Evolutionary conservation across 2,113 vertebrate genomes (phyloP).

Genomic region (Mirounga angustirostris): DNA sequence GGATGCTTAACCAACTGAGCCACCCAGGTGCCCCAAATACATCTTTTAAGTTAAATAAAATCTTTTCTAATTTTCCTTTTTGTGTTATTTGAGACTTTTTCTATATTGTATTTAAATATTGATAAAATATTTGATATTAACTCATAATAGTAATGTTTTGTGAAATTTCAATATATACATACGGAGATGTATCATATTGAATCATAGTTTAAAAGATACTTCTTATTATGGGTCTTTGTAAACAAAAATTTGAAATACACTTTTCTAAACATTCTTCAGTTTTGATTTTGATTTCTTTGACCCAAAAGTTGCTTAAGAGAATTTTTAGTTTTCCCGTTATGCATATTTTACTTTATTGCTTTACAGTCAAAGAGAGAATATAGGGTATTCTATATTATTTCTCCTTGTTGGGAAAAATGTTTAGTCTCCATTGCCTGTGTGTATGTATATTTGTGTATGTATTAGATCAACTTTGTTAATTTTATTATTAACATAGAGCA

Average conservation of each 20-base stretch:
- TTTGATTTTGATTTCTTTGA: constrained; percentile 37
- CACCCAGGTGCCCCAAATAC: not conserved
- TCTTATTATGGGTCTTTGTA: not conserved
- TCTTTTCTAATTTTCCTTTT: constrained; percentile 32
- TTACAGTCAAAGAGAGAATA: not conserved
- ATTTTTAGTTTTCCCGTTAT: not conserved
- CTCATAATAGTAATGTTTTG: not conserved
- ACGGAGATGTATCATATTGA: not conserved
- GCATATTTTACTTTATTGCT: not conserved
- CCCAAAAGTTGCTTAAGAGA: not conserved
- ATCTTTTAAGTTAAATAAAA: constrained; percentile 40
- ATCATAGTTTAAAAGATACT: not conserved
- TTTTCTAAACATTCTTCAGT: not conserved
- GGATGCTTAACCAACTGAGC: not conserved
- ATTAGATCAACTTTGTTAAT: not conserved
- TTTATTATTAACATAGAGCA: not conserved
- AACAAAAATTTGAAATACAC: constrained; percentile 22
- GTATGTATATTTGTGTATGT: not conserved
- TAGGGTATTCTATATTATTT: not conserved
- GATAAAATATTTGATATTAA: constrained; percentile 29
- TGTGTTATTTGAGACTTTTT: not conserved
- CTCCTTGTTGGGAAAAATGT: not conserved
- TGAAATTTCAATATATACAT: not conserved
- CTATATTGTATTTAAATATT: constrained; percentile 14
- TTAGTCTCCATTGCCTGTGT: not conserved